A percentile compares a stretch with the other conserved stretches of the same genome.
Conservation (phyloP, 2,797 vertebrate genomes). For the Helostoma temminkii region DNA sequence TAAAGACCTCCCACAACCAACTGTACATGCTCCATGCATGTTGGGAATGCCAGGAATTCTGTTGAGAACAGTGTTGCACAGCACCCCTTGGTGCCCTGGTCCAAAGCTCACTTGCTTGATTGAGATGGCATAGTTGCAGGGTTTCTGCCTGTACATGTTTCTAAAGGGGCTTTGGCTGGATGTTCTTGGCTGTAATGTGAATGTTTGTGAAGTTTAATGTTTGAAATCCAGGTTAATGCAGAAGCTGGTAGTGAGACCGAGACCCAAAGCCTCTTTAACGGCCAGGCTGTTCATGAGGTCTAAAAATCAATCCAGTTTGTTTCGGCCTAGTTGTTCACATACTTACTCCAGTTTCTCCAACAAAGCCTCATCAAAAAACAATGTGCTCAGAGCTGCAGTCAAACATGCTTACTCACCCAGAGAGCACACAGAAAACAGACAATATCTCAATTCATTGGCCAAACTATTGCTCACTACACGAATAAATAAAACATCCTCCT, state of each 20-base stretch:
- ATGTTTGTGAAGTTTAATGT: conserved; percentile 73
- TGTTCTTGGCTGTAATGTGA: conserved; percentile 72
- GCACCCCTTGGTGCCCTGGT: conserved; percentile 53
- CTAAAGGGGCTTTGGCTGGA: conserved; percentile 67
- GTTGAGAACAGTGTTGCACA: conserved; percentile 33
- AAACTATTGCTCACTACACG: conserved; percentile 20
- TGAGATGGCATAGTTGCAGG: conserved; percentile 47
- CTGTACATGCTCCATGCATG: conserved; percentile 76
- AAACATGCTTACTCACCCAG: conserved; percentile 63
- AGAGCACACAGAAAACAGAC: conserved; percentile 34
- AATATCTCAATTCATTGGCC: conserved; percentile 46
- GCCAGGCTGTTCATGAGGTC: conserved; percentile 61
- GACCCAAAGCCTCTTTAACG: conserved; percentile 69
- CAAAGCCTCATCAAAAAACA: conserved; percentile 52
- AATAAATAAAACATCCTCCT: conserved; percentile 9
- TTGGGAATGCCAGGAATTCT: conserved; percentile 83
- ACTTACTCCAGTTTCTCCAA: conserved; percentile 47
- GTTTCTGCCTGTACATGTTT: conserved; percentile 61
- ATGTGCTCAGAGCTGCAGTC: conserved; percentile 44
- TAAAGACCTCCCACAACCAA: conserved; percentile 42
- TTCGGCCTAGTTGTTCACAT: conserved; percentile 49
- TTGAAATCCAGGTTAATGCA: conserved; percentile 77
- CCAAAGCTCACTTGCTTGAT: conserved; percentile 51
- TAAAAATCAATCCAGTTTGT: conserved; percentile 53
- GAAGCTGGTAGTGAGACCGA: conserved; percentile 61